Evolutionary conservation across 2,888 invertebrate species (phyloP).

Genomic region (Xanthorhoe spadicearia): DNA sequence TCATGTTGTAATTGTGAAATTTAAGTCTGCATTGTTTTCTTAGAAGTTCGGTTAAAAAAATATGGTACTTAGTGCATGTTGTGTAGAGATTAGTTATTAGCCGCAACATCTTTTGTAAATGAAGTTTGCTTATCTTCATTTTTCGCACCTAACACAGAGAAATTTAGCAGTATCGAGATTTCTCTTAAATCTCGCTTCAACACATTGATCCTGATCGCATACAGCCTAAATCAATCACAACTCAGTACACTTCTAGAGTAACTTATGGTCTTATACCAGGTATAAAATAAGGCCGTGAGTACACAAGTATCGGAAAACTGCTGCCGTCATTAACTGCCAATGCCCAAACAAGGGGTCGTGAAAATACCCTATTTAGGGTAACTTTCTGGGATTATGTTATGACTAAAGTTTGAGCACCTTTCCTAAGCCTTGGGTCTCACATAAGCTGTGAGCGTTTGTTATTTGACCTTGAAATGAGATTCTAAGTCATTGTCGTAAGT

Average conservation of each 20-base stretch:
- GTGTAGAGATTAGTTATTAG: too few relatives aligned
- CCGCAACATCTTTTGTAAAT: too few relatives aligned
- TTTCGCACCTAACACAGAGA: too few relatives aligned
- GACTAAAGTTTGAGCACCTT: conserved; percentile 8
- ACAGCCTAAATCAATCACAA: too few relatives aligned
- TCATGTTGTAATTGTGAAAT: conserved; percentile 14
- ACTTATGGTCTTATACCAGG: neutral
- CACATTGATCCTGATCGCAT: too few relatives aligned
- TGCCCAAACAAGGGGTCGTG: conserved; percentile 9
- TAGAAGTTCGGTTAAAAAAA: neutral
- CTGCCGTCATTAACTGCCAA: conserved; percentile 1
- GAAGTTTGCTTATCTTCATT: too few relatives aligned
- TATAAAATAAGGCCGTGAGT: neutral
- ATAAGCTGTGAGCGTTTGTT: neutral
- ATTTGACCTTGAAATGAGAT: neutral
- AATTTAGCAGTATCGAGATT: too few relatives aligned
- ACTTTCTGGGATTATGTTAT: conserved; percentile 7
- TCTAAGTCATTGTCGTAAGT: neutral
- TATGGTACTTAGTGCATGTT: neutral
- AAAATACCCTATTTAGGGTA: neutral
- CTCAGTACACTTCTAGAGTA: neutral
- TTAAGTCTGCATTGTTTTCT: neutral
- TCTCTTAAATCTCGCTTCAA: too few relatives aligned
- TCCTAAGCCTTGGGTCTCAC: neutral
- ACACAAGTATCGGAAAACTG: neutral